Conservation (phyloP, 1,140 invertebrate species). For the Metopolophium dirhodum region DNA sequence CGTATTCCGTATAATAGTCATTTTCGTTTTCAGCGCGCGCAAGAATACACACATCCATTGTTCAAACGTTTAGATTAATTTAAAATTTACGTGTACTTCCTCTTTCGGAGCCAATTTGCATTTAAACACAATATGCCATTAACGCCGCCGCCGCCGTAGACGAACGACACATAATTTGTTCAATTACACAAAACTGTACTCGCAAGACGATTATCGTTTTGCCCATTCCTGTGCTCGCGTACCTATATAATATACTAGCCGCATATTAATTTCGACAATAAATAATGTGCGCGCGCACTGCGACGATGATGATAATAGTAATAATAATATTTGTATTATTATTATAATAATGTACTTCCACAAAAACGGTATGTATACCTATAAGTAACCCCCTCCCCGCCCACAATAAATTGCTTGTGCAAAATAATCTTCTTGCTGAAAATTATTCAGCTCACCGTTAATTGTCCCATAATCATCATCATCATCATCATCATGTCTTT, state of each 20-base stretch:
- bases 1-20: conserved; percentile 14
- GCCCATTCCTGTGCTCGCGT: background rate
- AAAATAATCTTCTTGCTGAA: background rate
- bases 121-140: conserved; percentile 46
- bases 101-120: conserved; percentile 41
- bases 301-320: background rate
- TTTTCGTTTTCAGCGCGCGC: conserved; percentile 29
- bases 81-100: conserved; percentile 15
- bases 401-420: background rate
- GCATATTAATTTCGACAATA: conserved; percentile 26
- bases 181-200: conserved; percentile 15
- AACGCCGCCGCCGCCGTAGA: conserved; percentile 7
- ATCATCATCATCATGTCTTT: conserved; percentile 13
- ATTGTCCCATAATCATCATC: conserved; percentile 12
- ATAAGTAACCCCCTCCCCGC: background rate
- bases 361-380: background rate
- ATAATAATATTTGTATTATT: background rate
- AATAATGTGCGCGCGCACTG: background rate
- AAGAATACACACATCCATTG: conserved; percentile 17
- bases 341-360: background rate
- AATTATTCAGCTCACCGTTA: background rate
- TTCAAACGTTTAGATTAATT: conserved; percentile 46
- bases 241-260: background rate
- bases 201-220: conserved; percentile 41
- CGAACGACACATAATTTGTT: conserved; percentile 36